These are phyloP conservation scores for Odocoileus hemionus DNA, from an alignment of 2,113 vertebrate genomes.

Conservation along the genomic window DNA sequence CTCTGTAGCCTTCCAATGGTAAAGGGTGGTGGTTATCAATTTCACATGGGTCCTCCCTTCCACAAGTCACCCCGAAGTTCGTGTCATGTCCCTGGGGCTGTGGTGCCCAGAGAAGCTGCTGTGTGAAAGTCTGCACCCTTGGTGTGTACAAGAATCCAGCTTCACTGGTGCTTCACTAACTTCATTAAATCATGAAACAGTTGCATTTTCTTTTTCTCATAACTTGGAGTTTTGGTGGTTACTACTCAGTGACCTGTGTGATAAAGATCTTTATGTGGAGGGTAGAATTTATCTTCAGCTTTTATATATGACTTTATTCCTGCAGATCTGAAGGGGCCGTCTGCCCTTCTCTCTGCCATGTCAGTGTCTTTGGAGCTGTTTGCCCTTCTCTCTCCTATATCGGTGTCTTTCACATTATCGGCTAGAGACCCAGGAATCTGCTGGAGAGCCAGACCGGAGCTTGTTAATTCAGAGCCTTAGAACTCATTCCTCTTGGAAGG, in stretches of 20 bases:
- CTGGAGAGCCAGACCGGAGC: not conserved
- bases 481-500: not conserved
- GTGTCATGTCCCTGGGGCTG: not conserved
- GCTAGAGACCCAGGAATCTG: not conserved
- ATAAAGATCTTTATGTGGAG: slow-evolving; percentile 6
- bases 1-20: not conserved
- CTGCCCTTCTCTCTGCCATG: not conserved
- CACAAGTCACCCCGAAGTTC: not conserved
- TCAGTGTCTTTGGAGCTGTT: not conserved
- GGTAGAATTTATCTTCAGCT: not conserved
- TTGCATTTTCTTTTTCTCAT: not conserved
- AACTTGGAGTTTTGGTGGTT: not conserved
- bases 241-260: not conserved
- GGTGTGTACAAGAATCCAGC: not conserved
- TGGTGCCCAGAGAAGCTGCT: not conserved
- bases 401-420: not conserved
- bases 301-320: not conserved
- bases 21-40: not conserved
- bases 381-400: not conserved
- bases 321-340: not conserved
- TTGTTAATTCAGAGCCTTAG: not conserved
- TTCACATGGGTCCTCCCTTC: not conserved
- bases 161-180: not conserved
- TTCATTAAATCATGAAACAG: not conserved
- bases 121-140: not conserved